Evolutionary conservation across 2,888 invertebrate species (phyloP).

Genomic region (Conistra vaccinii): DNA sequence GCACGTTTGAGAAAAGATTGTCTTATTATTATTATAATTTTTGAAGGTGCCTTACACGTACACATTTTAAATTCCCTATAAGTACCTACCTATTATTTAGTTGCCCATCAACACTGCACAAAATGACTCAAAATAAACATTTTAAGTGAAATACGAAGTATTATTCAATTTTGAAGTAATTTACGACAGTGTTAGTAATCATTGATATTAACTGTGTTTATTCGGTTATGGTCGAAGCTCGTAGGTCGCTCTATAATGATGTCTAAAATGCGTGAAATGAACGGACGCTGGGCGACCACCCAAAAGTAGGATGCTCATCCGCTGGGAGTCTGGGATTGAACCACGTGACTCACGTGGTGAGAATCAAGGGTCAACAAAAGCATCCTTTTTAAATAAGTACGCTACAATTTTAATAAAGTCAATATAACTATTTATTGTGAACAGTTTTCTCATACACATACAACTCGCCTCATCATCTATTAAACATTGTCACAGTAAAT

Average conservation of each 20-base stretch:
- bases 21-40: background rate
- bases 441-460: background rate
- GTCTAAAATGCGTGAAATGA: slow-evolving; percentile 86
- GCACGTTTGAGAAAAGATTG: background rate
- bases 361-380: slow-evolving; percentile 3
- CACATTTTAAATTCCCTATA: too few relatives aligned
- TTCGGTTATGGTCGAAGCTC: slow-evolving; percentile 59
- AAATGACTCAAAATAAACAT: background rate
- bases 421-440: background rate
- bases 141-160: background rate
- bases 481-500: too few relatives aligned
- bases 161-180: slow-evolving; percentile 23
- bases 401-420: background rate
- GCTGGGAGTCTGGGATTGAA: slow-evolving; percentile 41
- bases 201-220: slow-evolving; percentile 70
- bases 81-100: background rate
- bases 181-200: background rate
- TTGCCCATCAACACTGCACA: background rate
- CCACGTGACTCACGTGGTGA: slow-evolving; percentile 25
- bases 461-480: background rate
- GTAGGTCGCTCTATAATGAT: slow-evolving; percentile 67
- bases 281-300: slow-evolving; percentile 82
- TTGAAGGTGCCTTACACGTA: too few relatives aligned
- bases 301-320: slow-evolving; percentile 77
- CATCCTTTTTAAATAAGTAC: background rate